A percentile compares a stretch with the other conserved stretches of the same genome.
These are phyloP conservation scores for Frieseomelitta varia DNA, from an alignment of 1,140 invertebrate genomes.

Conservation along the genomic window DNA sequence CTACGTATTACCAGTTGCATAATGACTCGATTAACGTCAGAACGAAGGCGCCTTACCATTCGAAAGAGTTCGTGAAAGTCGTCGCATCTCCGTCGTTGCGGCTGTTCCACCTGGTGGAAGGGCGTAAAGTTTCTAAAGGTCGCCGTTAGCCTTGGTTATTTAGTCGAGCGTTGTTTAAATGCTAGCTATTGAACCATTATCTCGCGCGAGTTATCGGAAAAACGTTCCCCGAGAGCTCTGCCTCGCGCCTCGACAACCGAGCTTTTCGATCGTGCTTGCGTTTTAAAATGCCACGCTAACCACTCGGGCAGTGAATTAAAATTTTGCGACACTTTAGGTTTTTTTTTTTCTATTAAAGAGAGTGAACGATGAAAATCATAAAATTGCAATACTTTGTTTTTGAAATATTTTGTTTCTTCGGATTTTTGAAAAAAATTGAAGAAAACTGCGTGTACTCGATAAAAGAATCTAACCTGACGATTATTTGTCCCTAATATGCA, in stretches of 20 bases:
- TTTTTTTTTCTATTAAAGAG: not conserved
- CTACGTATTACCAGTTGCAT: conserved; percentile 24
- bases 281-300: not conserved
- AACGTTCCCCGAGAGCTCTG: not conserved
- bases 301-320: not conserved
- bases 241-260: too few relatives aligned
- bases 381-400: too few relatives aligned
- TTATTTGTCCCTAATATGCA: too few relatives aligned
- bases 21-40: conserved; percentile 33
- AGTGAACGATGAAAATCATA: not conserved
- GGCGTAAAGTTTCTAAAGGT: conserved; percentile 37
- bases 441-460: too few relatives aligned
- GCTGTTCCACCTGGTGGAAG: not conserved
- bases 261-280: not conserved
- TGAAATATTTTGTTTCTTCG: too few relatives aligned
- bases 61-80: conserved; percentile 48
- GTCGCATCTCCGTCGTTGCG: conserved; percentile 10
- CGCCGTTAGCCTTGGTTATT: not conserved
- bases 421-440: too few relatives aligned
- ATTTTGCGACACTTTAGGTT: not conserved
- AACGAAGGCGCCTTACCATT: conserved; percentile 2
- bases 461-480: too few relatives aligned
- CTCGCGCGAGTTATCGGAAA: conserved; percentile 1
- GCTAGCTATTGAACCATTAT: not conserved
- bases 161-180: conserved; percentile 2